phyloP scores from a whole-genome alignment of 2,797 vertebrate species.

The Tapera naevia region DNA sequence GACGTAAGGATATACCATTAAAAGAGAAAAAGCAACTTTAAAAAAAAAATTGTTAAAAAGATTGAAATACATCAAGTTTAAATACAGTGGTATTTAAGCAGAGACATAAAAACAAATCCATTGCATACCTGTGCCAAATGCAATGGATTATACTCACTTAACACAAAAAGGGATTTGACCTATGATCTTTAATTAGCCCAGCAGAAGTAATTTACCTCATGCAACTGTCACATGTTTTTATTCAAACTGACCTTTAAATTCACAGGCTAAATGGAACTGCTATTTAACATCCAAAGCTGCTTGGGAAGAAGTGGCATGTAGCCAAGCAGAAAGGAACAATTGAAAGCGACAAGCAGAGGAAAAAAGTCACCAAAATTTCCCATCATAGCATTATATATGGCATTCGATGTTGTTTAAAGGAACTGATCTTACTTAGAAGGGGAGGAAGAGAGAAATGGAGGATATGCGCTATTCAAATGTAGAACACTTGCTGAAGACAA shows the following conservation, averaged over 20 bases:
- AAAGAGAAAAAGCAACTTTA: background rate
- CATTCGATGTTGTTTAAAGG: background rate
- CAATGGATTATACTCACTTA: background rate
- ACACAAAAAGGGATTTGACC: background rate
- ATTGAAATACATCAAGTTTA: background rate
- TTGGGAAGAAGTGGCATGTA: constrained; percentile 2
- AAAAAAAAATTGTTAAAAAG: background rate
- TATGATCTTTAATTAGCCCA: constrained; percentile 7
- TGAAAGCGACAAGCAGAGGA: constrained; percentile 24
- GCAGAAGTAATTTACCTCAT: background rate
- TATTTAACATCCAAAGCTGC: constrained; percentile 21
- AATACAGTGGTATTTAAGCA: background rate
- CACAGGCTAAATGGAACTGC: background rate
- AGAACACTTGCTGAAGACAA: background rate
- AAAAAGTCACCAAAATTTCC: constrained; percentile 14
- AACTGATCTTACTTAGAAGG: background rate
- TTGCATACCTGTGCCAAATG: background rate
- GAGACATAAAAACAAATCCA: background rate
- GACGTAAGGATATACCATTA: background rate
- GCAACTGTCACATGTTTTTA: background rate
- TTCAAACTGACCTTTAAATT: background rate
- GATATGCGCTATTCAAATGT: background rate
- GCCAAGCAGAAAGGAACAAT: background rate
- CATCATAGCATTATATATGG: background rate
- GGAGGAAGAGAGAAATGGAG: background rate